Base-by-base conservation (phyloP, 1,140 invertebrate genomes). In the Apocrypta bakeri region DNA sequence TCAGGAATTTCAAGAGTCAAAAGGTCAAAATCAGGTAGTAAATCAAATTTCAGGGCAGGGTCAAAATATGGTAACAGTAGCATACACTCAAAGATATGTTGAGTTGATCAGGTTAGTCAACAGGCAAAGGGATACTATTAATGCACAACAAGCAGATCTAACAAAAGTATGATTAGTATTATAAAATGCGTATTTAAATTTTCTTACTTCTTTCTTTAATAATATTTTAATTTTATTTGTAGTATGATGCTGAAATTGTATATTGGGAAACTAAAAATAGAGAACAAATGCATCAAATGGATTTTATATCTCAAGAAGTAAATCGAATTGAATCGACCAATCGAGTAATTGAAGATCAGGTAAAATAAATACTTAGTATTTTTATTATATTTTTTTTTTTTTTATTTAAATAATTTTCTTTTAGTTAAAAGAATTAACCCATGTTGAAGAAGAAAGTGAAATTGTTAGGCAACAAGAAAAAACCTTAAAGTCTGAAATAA, bases 231-330 rank as follows among this genome's bases (percentile, higher is more conserved):
- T 11, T 24, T 8, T 40, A 6, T n/a, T 90, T 90, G 73, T 83
- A 97, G 96, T 97, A 95, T 90, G 96, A 97, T 93, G 95, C 96
- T 79, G 97, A 98, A 94, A 97, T 98, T 85, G 94, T 95, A 24
- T 97, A 95, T 89, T 96, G 97, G 94, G 97, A 98, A 91, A 94
- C 95, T 83, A 97, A 97, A 91, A 96, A 97, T 84, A 93, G 95
- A 82, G 97, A 98, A 87, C 96, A 97, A 86, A 95, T 97, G 86
- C 94, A 96, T 87, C 95, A 98, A 89, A 94, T 97, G 85, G 96
- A 97, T 88, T 94, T 95, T 86, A 94, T 98, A 85, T 94, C 96
- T 71, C 95, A 97, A 87, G 97, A 98, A 92, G 95, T 97, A 24
- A 94, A 93, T 84, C 94, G 95, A 40, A 94, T 97, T 25, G 96